These are phyloP conservation scores for Calliopum simillimum DNA, from an alignment of 2,888 invertebrate genomes.

Conservation along the genomic window DNA sequence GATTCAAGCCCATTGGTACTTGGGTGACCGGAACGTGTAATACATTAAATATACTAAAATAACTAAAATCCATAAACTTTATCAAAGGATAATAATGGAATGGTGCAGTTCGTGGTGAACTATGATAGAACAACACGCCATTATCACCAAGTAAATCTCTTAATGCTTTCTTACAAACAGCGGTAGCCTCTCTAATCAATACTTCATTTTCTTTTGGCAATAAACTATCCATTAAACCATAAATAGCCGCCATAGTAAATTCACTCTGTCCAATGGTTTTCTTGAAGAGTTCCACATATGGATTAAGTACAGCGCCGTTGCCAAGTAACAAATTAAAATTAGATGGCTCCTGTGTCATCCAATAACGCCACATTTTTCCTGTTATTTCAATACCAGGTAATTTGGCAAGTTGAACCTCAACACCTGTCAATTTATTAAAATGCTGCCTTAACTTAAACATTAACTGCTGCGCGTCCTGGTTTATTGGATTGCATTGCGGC, in stretches of 20 bases:
- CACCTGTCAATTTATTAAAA: conserved; percentile 64
- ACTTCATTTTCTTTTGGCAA: conserved; percentile 74
- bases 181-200: conserved; percentile 75
- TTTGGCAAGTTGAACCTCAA: conserved; percentile 55
- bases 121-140: conserved; percentile 87
- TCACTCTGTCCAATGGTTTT: conserved; percentile 74
- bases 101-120: conserved; percentile 82
- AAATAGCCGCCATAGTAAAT: conserved; percentile 76
- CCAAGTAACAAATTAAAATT: conserved; percentile 75
- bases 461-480: conserved; percentile 73
- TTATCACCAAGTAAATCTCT: conserved; percentile 77
- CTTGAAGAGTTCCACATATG: conserved; percentile 71
- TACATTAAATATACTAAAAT: conserved; percentile 88
- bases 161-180: conserved; percentile 72
- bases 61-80: conserved; percentile 85
- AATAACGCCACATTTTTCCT: conserved; percentile 79
- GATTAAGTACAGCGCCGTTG: conserved; percentile 72
- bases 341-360: conserved; percentile 78
- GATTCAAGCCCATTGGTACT: conserved; percentile 85
- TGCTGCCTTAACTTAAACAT: conserved; percentile 71
- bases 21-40: conserved; percentile 81
- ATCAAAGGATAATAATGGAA: conserved; percentile 84
- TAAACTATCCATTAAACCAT: conserved; percentile 75
- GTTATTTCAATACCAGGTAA: conserved; percentile 67
- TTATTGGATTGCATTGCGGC: conserved; percentile 77